Base-by-base conservation (phyloP, 2,113 vertebrate genomes). In the Anser cygnoides region DNA sequence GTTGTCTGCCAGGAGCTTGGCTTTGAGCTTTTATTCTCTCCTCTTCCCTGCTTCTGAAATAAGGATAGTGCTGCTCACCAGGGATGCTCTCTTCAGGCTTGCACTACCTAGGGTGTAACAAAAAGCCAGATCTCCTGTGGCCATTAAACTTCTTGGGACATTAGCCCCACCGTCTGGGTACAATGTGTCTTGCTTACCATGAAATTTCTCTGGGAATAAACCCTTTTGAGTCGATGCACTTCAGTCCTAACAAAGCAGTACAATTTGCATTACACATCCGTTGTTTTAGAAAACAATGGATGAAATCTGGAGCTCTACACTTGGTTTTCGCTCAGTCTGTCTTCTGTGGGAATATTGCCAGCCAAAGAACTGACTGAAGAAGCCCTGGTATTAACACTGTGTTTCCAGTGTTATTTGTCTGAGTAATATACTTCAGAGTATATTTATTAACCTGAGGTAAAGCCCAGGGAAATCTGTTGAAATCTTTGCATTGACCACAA, bases 181-280 rank as follows among this genome's bases (percentile, higher is more conserved):
- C 23, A 81, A 46, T 43, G 37, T 44, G 26, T 90, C 54, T 79
- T 90, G 66, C 77, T 62, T 78, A n/a, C 54, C 63, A 81, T 84
- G 85, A 88, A 88, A 86, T 29, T 41, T 46, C 59, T 58, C 61
- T 31, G 72, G 71, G 87, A 91, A 86, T 85, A 84, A 90, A 77
- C 11, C 54, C 72, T 93, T 86, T 46, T 35, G 79, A 77, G 31
- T 74, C 80, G 73, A 54, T 88, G 49, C 20, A 67, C 88, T 90
- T 86, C 13, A 63, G 89, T 78, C 63, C 37, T 80, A 90, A 92
- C 76, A 93, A 96, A 94, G 87, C 59, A 80, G 63, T 84, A 77
- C 63, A 90, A 88, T 88, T 83, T 90, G 75, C 82, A 81, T 92
- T 74, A 78, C 46, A 81, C 88, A 62, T 74, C 75, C 55, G 72